Evolutionary conservation across 2,113 vertebrate genomes (phyloP), one percentile per base, ranked within the genome.

Genomic region (Camarhynchus parvulus): DNA sequence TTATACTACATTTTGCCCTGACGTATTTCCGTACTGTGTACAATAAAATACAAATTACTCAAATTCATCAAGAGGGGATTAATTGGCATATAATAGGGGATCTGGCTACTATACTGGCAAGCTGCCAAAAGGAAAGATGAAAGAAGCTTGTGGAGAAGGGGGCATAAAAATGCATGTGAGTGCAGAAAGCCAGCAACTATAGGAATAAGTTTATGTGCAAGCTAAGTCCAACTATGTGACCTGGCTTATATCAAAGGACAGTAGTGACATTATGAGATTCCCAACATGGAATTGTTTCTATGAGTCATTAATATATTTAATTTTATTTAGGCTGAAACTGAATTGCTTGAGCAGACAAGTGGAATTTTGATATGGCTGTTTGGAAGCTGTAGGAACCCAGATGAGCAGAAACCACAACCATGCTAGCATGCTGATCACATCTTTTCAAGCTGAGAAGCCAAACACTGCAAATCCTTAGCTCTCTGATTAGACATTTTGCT

Each of bases 61-160:
- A 93, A 81, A 95, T 95, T 97, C 80, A 93, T 97, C 86, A 96
- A 89, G 97, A 96, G 92, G 63, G 86, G 69, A 82, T 96, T 98
- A 98, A 96, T 94, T 98, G 95, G 63, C 83, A 96, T 89, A 33
- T 89, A 90, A 89, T 86, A 94, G 44, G 46, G 58, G 75, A 90
- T 96, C 87, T 94, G 82, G 85, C 84, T 90, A 96, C 91, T 80
- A 70, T 66, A 68, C 37, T 92, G 94, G 94, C 94, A 94, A 92
- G 21, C 73, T 92, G 78, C 90, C 78, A 93, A 92, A 90, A 93
- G 87, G 52, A 87, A 90, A 70, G 83, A 81, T 78, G 83, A 96
- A 87, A 91, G 64, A 96, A 66, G 39, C 70, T 95, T 89, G 62
- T 91, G 50, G 28, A 76, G 70, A 92, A 70, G 21, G 41, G 15